Conservation (phyloP, 2,113 vertebrate genomes). For the Columbina picui region DNA sequence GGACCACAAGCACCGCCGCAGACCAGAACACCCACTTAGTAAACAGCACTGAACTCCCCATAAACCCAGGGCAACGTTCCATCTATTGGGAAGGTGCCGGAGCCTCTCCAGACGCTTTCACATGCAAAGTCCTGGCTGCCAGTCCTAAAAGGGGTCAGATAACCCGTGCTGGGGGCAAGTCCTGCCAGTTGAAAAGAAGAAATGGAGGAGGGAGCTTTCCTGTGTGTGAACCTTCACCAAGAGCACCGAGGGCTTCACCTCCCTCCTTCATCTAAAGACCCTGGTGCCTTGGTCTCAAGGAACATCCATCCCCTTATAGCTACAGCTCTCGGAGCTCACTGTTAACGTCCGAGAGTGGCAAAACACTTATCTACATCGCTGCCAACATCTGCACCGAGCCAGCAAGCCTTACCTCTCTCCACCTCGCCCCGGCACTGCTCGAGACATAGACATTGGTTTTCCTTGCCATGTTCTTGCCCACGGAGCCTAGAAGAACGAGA, state of each 20-base stretch:
- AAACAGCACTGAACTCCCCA: not conserved
- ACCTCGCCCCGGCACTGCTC: constrained; percentile 90
- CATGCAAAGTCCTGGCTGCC: not conserved
- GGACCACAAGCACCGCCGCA: not conserved
- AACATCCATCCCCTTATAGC: not conserved
- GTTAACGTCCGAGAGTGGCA: not conserved
- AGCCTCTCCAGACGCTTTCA: not conserved
- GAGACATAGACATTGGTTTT: constrained; percentile 96
- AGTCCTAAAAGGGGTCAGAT: not conserved
- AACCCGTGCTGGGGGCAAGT: fast-evolving
- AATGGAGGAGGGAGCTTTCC: not conserved
- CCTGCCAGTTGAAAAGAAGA: not conserved
- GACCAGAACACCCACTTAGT: constrained; percentile 30
- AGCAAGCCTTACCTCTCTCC: constrained; percentile 90
- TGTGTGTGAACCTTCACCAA: not conserved
- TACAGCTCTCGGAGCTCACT: not conserved
- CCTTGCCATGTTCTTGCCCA: constrained; percentile 91
- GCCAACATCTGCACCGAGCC: not conserved
- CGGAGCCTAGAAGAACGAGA: constrained; percentile 79
- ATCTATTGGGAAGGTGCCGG: not conserved
- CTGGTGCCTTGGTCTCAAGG: not conserved
- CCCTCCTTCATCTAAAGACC: not conserved
- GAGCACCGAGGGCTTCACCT: not conserved
- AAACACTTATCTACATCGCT: fast-evolving
- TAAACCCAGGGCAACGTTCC: not conserved